Evolutionary conservation across 1,140 invertebrate species (phyloP).

Genomic region (Megalonaias nervosa): DNA sequence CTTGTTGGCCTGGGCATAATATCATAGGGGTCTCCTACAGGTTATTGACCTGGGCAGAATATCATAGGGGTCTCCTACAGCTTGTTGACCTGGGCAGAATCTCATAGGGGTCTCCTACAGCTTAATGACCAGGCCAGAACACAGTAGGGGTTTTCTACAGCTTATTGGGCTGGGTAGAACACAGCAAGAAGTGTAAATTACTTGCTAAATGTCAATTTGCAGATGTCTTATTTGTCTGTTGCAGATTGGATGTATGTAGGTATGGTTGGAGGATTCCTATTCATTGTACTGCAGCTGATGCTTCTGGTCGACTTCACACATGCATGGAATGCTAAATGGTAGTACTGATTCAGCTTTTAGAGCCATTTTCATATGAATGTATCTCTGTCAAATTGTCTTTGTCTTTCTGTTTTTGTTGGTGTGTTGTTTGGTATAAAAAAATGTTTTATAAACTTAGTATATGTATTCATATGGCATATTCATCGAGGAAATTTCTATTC

Average conservation of each 20-base stretch:
- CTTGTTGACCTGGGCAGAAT: too few relatives aligned
- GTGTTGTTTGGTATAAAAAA: too few relatives aligned
- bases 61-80: too few relatives aligned
- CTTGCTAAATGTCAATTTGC: background rate
- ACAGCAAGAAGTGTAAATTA: background rate
- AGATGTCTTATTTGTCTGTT: conserved; percentile 10
- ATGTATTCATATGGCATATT: too few relatives aligned
- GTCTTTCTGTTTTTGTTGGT: too few relatives aligned
- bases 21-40: background rate
- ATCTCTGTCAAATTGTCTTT: too few relatives aligned
- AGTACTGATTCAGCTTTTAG: background rate
- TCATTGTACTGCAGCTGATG: conserved; percentile 96
- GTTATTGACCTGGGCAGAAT: too few relatives aligned
- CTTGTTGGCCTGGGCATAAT: background rate
- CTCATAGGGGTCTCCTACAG: too few relatives aligned
- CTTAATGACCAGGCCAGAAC: too few relatives aligned
- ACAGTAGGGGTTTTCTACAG: background rate
- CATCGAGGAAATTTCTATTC: too few relatives aligned
- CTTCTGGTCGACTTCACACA: conserved; percentile 98
- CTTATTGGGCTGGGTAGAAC: background rate
- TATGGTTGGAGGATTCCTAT: conserved; percentile 95
- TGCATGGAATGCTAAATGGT: conserved; percentile 93
- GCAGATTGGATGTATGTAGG: conserved; percentile 98
- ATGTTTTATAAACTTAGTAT: too few relatives aligned
- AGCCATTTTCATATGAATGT: too few relatives aligned